Evolutionary conservation across 2,113 vertebrate genomes (phyloP).

Genomic region (Laticauda colubrina): DNA sequence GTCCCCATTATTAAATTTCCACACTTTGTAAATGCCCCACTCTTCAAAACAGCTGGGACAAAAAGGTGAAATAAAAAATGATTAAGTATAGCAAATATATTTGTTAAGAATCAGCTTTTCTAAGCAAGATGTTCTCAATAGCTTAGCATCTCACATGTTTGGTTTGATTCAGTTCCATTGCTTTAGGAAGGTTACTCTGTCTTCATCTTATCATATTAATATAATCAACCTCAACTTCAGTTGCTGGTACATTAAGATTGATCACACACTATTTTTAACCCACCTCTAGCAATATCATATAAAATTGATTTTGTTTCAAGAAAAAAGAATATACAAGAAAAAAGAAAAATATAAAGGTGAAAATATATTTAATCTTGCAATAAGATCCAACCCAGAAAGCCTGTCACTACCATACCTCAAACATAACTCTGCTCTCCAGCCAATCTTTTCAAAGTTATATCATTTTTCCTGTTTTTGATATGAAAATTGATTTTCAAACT

Average conservation of each 20-base stretch:
- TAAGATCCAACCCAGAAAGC: background rate
- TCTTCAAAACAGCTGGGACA: background rate
- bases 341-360: background rate
- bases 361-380: background rate
- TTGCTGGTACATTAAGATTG: background rate
- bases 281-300: background rate
- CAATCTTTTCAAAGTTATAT: background rate
- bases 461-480: background rate
- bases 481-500: background rate
- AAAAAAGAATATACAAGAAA: background rate
- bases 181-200: background rate
- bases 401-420: background rate
- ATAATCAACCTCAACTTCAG: conserved; percentile 28
- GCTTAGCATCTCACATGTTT: background rate
- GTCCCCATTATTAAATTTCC: background rate
- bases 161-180: background rate
- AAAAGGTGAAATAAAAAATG: background rate
- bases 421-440: background rate
- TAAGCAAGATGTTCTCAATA: background rate
- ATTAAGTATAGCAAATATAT: background rate
- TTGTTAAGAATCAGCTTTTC: background rate
- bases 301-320: background rate
- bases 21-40: background rate
- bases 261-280: background rate
- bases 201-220: conserved; percentile 3